These are phyloP conservation scores for Ptychochromis oligacanthus DNA, from an alignment of 2,113 vertebrate species.

Conservation along the genomic window DNA sequence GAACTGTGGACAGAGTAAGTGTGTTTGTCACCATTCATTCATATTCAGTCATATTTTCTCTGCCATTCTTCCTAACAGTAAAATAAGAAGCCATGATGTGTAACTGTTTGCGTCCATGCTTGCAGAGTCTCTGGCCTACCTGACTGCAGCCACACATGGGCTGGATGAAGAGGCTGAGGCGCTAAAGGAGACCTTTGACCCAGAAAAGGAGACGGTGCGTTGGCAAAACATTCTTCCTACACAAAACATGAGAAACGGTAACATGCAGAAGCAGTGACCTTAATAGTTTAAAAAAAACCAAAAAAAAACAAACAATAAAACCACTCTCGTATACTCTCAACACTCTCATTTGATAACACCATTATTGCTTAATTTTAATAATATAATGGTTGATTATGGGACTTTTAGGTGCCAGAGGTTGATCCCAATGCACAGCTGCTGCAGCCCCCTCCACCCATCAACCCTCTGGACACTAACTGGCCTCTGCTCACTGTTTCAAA, in stretches of 20 bases:
- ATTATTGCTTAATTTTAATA: neutral
- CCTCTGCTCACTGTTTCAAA: constrained; percentile 94
- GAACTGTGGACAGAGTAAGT: constrained; percentile 97
- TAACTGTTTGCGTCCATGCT: neutral
- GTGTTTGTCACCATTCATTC: neutral
- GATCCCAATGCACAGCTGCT: constrained; percentile 90
- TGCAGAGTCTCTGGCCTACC: constrained; percentile 95
- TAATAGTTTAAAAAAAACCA: too few relatives aligned
- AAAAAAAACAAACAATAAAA: too few relatives aligned
- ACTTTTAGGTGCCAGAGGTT: constrained; percentile 89
- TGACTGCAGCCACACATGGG: constrained; percentile 96
- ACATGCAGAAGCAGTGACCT: neutral
- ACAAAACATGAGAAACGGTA: neutral
- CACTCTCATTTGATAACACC: too few relatives aligned
- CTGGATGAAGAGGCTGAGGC: constrained; percentile 94
- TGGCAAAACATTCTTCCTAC: neutral
- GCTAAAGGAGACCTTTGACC: constrained; percentile 93
- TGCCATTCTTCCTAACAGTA: neutral
- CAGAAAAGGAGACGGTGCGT: constrained; percentile 92
- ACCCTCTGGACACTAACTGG: constrained; percentile 99
- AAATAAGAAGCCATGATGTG: neutral
- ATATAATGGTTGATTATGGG: neutral
- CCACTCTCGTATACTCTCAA: fast-evolving
- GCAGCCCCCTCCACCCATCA: constrained; percentile 93
- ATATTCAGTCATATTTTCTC: neutral